Conservation (phyloP, 2,797 vertebrate species). For the Typhlichthys eigenmanni region DNA sequence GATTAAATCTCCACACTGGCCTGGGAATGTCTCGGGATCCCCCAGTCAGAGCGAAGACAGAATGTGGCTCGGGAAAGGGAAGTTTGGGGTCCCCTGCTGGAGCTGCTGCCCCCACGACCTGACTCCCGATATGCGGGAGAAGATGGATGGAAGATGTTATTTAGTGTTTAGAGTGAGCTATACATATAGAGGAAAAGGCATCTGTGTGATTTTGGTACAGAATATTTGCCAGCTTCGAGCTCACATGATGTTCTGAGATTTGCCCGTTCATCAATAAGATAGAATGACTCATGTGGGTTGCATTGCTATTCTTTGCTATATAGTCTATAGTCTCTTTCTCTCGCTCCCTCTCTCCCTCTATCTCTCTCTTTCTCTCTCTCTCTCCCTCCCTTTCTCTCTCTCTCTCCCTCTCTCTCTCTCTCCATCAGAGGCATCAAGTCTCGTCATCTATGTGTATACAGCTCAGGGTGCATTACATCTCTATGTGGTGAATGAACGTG, state of each 20-base stretch:
- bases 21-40: too few relatives aligned
- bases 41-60: too few relatives aligned
- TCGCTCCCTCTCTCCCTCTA: background rate
- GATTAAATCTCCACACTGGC: too few relatives aligned
- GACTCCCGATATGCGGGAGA: too few relatives aligned
- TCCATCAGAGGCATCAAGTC: background rate
- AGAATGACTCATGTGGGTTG: conserved; percentile 21
- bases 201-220: background rate
- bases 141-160: too few relatives aligned
- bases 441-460: conserved; percentile 17
- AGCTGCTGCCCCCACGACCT: too few relatives aligned
- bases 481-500: conserved; percentile 11
- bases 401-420: conserved; percentile 4
- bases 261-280: conserved; percentile 19
- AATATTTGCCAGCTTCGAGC: background rate
- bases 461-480: conserved; percentile 20
- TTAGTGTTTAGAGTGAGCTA: too few relatives aligned
- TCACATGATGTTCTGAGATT: conserved; percentile 13
- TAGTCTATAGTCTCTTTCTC: background rate
- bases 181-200: background rate
- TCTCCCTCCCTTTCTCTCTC: background rate
- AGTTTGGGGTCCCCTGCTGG: too few relatives aligned
- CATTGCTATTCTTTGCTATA: conserved; percentile 22
- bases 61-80: too few relatives aligned
- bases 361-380: background rate